Evolutionary conservation across 1,140 invertebrate genomes (phyloP).

Genomic region (Pararge aegeria): DNA sequence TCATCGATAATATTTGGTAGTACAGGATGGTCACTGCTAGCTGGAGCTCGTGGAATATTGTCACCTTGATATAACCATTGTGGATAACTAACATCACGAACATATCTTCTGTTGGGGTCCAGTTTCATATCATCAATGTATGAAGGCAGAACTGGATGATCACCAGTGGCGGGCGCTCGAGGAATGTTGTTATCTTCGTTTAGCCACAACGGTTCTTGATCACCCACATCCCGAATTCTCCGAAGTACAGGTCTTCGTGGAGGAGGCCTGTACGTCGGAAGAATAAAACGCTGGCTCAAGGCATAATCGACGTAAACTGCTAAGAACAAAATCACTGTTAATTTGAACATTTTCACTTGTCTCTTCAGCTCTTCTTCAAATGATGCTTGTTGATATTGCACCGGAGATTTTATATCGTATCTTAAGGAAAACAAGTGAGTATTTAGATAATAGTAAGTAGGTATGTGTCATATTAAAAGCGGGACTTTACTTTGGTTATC

Average conservation of each 20-base stretch:
- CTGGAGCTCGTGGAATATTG: slow-evolving; percentile 35
- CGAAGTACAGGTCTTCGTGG: slow-evolving; percentile 28
- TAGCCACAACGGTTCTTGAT: slow-evolving; percentile 43
- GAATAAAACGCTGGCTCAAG: slow-evolving; percentile 40
- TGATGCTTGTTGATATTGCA: not conserved
- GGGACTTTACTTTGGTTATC: too few relatives aligned
- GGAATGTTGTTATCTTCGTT: slow-evolving; percentile 36
- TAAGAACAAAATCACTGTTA: slow-evolving; percentile 29
- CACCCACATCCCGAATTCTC: slow-evolving; percentile 31
- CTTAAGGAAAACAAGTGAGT: not conserved
- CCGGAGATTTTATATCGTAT: slow-evolving; percentile 4
- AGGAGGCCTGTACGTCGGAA: slow-evolving; percentile 43
- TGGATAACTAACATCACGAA: slow-evolving; percentile 27
- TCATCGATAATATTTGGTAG: slow-evolving; percentile 50
- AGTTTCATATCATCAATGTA: slow-evolving; percentile 49
- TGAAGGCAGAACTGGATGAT: slow-evolving; percentile 46
- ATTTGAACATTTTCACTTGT: slow-evolving; percentile 40
- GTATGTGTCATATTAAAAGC: too few relatives aligned
- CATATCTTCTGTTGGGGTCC: slow-evolving; percentile 43
- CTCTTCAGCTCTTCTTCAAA: not conserved
- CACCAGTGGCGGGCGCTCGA: slow-evolving; percentile 40
- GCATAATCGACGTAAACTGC: slow-evolving; percentile 32
- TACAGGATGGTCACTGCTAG: slow-evolving; percentile 44
- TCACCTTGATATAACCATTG: slow-evolving; percentile 49
- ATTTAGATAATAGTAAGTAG: too few relatives aligned